These are phyloP conservation scores for Pseudorhiza aurosa DNA, from an alignment of 30 jellyfish, hydroid and myxozoan species.

Conservation along the genomic window DNA sequence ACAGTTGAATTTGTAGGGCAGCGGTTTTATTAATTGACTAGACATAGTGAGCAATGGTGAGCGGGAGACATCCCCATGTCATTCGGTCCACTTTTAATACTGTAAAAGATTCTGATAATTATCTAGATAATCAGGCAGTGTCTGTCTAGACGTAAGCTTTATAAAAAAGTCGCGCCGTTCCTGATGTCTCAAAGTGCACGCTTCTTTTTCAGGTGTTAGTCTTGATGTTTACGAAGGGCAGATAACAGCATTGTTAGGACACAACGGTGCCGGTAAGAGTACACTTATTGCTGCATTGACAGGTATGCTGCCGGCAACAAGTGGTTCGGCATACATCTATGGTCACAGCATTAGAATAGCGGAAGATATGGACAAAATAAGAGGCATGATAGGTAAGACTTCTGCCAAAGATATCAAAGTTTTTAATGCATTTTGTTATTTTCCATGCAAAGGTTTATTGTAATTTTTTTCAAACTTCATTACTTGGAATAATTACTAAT, in stretches of 20 bases:
- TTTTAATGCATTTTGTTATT: too few relatives aligned
- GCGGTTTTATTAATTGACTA: too few relatives aligned
- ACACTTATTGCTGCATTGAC: slow-evolving; percentile 86
- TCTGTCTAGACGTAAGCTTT: background rate
- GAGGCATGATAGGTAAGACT: slow-evolving; percentile 76
- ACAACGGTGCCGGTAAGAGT: slow-evolving; percentile 93
- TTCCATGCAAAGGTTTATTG: too few relatives aligned
- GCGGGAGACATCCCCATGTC: too few relatives aligned
- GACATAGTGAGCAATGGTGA: too few relatives aligned
- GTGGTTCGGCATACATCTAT: slow-evolving; percentile 77
- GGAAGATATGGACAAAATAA: slow-evolving; percentile 78
- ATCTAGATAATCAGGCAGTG: too few relatives aligned
- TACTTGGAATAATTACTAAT: too few relatives aligned
- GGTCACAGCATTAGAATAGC: slow-evolving; percentile 71
- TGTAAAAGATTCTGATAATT: too few relatives aligned
- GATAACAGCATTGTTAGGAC: slow-evolving; percentile 89
- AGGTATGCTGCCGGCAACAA: slow-evolving; percentile 80
- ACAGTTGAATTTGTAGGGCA: too few relatives aligned
- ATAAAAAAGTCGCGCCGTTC: background rate
- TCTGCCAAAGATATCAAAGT: background rate
- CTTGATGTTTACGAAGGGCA: slow-evolving; percentile 93
- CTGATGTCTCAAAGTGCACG: background rate
- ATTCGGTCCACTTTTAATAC: too few relatives aligned
- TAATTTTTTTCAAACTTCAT: too few relatives aligned
- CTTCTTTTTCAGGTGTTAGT: slow-evolving; percentile 66